phyloP scores from a whole-genome alignment of 2,888 invertebrate species.

The Tineola bisselliella region DNA sequence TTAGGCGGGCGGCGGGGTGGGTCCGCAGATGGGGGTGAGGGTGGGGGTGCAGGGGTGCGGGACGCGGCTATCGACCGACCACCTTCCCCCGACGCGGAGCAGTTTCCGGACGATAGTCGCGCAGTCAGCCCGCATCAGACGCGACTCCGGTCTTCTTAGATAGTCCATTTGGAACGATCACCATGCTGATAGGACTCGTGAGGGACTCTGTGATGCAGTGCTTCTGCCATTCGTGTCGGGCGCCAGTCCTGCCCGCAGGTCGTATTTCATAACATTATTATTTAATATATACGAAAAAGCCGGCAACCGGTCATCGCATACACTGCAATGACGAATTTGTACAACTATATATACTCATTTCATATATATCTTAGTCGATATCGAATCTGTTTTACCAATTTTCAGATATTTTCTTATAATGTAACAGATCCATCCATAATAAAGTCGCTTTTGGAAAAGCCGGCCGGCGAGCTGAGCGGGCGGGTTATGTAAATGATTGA shows the following conservation, averaged over 20 bases:
- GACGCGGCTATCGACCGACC: conserved; percentile 68
- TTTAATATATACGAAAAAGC: conserved; percentile 16
- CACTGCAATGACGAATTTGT: conserved; percentile 34
- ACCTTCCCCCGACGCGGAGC: conserved; percentile 64
- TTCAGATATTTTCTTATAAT: no score
- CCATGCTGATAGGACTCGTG: conserved; percentile 89
- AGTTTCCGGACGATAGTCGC: conserved; percentile 71
- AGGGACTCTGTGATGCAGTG: conserved; percentile 93
- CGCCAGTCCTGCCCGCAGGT: conserved; percentile 81
- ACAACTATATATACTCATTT: no score
- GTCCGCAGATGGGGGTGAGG: conserved; percentile 53
- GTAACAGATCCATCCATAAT: no score
- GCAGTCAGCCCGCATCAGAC: conserved; percentile 66
- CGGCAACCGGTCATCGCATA: conserved; percentile 37
- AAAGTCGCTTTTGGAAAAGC: background rate
- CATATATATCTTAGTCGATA: no score
- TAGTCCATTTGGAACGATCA: conserved; percentile 56
- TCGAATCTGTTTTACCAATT: no score
- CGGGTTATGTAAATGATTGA: conserved; percentile 23
- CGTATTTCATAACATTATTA: conserved; percentile 27
- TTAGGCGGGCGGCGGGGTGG: conserved; percentile 44
- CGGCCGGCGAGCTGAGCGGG: conserved; percentile 28
- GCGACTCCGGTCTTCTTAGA: conserved; percentile 49
- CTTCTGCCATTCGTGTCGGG: conserved; percentile 93
- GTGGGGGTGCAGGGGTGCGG: conserved; percentile 39